These are phyloP conservation scores for Drosophila nasuta DNA, from an alignment of 1,140 invertebrate genomes.

Conservation along the genomic window DNA sequence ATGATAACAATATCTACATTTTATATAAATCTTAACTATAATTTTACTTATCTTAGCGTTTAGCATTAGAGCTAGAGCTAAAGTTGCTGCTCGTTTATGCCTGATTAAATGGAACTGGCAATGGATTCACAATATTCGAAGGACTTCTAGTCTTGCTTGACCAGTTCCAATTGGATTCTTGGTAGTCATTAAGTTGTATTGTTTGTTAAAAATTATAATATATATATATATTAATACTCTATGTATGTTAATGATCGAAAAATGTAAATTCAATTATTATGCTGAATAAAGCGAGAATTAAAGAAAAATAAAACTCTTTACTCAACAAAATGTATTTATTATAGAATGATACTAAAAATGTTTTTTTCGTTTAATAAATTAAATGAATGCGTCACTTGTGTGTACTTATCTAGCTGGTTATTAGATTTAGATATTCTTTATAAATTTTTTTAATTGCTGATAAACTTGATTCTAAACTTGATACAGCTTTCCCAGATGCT, in stretches of 20 bases:
- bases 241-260: conserved; percentile 69
- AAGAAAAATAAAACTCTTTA: conserved; percentile 4
- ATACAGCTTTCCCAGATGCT: too few species aligned
- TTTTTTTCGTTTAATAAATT: too few species aligned
- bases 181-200: conserved; percentile 81
- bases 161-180: conserved; percentile 67
- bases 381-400: too few species aligned
- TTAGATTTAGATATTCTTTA: too few species aligned
- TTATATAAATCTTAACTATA: conserved; percentile 16
- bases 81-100: conserved; percentile 9
- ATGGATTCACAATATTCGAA: conserved; percentile 9
- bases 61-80: conserved; percentile 11
- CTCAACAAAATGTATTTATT: neutral
- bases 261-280: conserved; percentile 60
- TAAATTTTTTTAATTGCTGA: too few species aligned
- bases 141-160: conserved; percentile 44
- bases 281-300: conserved; percentile 56
- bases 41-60: conserved; percentile 12
- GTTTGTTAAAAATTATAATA: conserved; percentile 70
- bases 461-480: too few species aligned
- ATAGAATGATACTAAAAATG: too few species aligned
- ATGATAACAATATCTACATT: conserved; percentile 8
- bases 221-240: conserved; percentile 52
- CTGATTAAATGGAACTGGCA: conserved; percentile 6
- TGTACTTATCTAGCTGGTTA: too few species aligned